Evolutionary conservation across 1,140 invertebrate genomes (phyloP).

Genomic region (Luehdorfia chinensis): DNA sequence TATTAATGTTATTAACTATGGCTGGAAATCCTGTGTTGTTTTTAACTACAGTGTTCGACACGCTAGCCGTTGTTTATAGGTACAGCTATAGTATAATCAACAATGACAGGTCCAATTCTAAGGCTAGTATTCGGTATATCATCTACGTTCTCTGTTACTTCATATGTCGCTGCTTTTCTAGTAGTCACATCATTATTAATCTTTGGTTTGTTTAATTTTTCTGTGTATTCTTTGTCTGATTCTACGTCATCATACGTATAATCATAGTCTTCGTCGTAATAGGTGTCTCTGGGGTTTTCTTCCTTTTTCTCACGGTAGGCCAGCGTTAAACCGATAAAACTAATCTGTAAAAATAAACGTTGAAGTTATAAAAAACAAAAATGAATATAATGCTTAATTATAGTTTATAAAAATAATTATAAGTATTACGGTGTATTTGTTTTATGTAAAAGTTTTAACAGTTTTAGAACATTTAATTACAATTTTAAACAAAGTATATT

Average conservation of each 20-base stretch:
- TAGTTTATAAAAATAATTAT: no score
- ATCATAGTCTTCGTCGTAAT: neutral
- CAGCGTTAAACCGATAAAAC: no score
- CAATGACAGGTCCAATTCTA: constrained; percentile 27
- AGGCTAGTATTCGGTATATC: constrained; percentile 43
- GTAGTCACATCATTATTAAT: neutral
- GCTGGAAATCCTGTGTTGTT: no score
- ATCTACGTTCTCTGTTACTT: constrained; percentile 46
- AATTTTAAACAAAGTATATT: no score
- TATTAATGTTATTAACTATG: constrained; percentile 2
- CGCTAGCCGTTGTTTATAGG: constrained; percentile 28
- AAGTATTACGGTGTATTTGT: no score
- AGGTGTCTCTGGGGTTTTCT: neutral
- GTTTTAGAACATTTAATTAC: no score
- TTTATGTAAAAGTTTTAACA: no score
- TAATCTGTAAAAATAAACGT: no score
- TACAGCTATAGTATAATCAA: constrained; percentile 31
- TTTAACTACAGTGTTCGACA: constrained; percentile 5
- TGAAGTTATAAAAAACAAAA: no score
- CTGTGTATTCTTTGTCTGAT: constrained; percentile 4
- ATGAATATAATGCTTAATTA: no score
- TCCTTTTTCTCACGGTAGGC: no score
- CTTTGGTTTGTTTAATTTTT: neutral
- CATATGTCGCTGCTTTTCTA: constrained; percentile 24
- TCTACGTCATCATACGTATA: constrained; percentile 7